Evolutionary conservation across 2,888 invertebrate species (phyloP).

Genomic region (Mantis religiosa): DNA sequence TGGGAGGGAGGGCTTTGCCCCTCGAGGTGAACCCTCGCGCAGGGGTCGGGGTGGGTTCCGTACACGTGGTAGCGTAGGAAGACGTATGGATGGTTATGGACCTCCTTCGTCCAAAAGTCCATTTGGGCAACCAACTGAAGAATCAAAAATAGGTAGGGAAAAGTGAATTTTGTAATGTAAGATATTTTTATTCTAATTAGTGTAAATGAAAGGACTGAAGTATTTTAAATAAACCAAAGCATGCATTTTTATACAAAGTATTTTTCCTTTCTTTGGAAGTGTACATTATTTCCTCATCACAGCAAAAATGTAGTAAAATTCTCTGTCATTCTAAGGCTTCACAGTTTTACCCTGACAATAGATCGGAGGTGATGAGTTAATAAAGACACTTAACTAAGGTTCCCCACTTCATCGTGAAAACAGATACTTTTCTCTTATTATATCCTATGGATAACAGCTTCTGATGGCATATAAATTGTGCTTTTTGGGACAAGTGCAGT

Average conservation of each 20-base stretch:
- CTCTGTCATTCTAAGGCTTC: background rate
- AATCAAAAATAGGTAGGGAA: constrained; percentile 36
- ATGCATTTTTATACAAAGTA: background rate
- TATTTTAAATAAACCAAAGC: background rate
- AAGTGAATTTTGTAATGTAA: background rate
- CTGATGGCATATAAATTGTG: no score
- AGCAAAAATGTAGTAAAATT: background rate
- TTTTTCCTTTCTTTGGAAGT: background rate
- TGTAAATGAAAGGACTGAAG: background rate
- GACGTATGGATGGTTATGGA: constrained; percentile 69
- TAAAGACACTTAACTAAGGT: background rate
- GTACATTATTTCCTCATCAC: background rate
- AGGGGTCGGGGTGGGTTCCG: constrained; percentile 67
- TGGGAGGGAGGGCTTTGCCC: constrained; percentile 71
- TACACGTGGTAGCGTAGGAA: constrained; percentile 50
- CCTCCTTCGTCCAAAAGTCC: constrained; percentile 78
- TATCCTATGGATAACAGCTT: no score
- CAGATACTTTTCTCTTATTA: no score
- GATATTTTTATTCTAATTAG: constrained; percentile 22
- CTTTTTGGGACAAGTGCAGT: no score
- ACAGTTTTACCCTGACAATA: background rate
- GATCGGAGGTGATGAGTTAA: background rate
- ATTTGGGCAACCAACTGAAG: constrained; percentile 49
- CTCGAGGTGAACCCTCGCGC: constrained; percentile 83
- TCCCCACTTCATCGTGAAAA: no score